phyloP scores from a whole-genome alignment of 1,140 invertebrate genomes.

The Neodiprion lecontei region DNA sequence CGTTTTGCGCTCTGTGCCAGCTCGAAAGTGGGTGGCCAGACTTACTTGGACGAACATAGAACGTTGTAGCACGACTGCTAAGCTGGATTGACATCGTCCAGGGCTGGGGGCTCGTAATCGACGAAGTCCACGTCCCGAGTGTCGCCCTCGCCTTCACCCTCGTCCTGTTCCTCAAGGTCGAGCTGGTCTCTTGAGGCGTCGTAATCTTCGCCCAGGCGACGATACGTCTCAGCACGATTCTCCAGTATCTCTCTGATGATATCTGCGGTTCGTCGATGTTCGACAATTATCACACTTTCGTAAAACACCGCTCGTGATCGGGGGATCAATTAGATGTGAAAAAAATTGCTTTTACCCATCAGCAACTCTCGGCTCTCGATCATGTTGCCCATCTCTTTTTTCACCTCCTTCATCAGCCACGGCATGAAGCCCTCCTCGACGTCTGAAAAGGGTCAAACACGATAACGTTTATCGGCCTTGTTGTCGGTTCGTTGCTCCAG shows the following conservation, averaged over 20 bases:
- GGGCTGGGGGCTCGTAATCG: constrained; percentile 35
- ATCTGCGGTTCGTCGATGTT: constrained; percentile 56
- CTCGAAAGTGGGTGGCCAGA: too few relatives aligned
- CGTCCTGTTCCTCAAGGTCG: constrained; percentile 41
- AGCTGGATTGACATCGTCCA: constrained; percentile 3
- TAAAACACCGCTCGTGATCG: background rate
- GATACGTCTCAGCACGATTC: constrained; percentile 70
- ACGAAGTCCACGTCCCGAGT: constrained; percentile 35
- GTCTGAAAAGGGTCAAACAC: constrained; percentile 56
- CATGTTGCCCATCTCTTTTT: constrained; percentile 78
- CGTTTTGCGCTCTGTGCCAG: too few relatives aligned
- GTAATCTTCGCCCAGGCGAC: constrained; percentile 56
- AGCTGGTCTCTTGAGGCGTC: constrained; percentile 40
- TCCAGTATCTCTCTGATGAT: constrained; percentile 79
- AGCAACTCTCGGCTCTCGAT: constrained; percentile 80
- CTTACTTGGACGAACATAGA: too few relatives aligned
- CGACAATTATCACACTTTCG: background rate
- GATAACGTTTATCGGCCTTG: constrained; percentile 43
- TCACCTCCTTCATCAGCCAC: constrained; percentile 86
- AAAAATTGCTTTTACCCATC: constrained; percentile 64
- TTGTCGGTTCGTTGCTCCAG: constrained; percentile 39
- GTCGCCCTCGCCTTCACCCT: constrained; percentile 44
- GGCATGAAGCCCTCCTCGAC: constrained; percentile 84
- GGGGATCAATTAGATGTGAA: constrained; percentile 39
- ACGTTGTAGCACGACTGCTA: background rate